Base-by-base conservation (phyloP, 2,888 invertebrate species). In the Ennomos fuscantarius region DNA sequence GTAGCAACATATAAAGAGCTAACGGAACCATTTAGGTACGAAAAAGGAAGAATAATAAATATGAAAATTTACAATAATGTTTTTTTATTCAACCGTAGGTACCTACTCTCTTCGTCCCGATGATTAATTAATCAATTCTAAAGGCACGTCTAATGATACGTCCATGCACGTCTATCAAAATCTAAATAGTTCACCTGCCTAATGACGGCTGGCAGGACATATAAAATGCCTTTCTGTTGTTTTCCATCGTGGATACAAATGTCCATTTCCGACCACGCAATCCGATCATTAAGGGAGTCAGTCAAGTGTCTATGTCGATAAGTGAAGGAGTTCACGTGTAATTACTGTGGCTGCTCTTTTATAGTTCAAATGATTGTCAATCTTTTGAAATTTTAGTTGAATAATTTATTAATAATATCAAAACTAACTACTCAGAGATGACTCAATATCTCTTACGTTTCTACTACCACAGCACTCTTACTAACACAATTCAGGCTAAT, bases 211-310 rank as follows among this genome's bases (percentile, higher is more conserved):
- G 69, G 71, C 70, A 70, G 80, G 79, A 83, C 84, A 83, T 78
- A 88, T 82, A 82, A 82, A 87, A 79, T 79, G 78, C 80, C 82
- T 84, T 77, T 78, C 77, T 78, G 81, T 82, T 80, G 81, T 80
- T 77, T 76, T 81, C 78, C 71, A 75, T 76, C 73, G 77, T 83
- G 84, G 86, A 84, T 86, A 87, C 87, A 80, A 89, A 90, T 85
- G 88, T 80, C 82, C 84, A 80, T 85, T 89, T 89, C 86, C 85
- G 83, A 76, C 79, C 91, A 92, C 91, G 91, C 91, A 73, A 92
- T 79, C 81, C 80, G 68, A 81, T 71, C 88, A 90, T 92, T 91
- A 92, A 78, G 87, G 82, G 73, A 81, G 78, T 78, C 80, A 79
- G 86, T 86, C 86, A 86, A 87, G 83, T 75, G 63, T 68, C 73